Base-by-base conservation (phyloP, 2,113 vertebrate genomes). In the Platycercus adscitus region DNA sequence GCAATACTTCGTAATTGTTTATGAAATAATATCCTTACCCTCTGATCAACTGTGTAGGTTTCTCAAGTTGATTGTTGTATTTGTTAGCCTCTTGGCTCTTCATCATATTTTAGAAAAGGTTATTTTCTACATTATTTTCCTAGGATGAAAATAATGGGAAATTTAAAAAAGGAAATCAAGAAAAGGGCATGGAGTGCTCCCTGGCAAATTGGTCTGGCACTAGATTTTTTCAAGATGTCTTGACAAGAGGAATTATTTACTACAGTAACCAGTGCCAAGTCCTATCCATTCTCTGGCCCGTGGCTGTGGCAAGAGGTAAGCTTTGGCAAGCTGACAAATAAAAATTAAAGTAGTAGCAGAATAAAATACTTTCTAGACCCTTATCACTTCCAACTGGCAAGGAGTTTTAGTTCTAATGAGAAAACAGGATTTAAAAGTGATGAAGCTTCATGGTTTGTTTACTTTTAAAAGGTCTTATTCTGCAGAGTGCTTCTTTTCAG, bases 321-420 rank as follows among this genome's bases (percentile, higher is more conserved):
- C 33, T 84, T 97, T 95, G 94, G 95, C 79, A 96, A 82, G 53
- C 9, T 29, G 65, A 92, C 95, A 96, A 96, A 91, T 81, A 87
- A 92, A 96, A 96, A 96, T 96, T 96, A 93, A 96, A 95, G 78
- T 70, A 92, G 68, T 71, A 92, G 58, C 39, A 81, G 50, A 80
- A 80, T 24, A 96, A 94, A 94, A 71, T 94, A 66, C 69, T 93
- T 90, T 87, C 58, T 84, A 81, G 81, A 86, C 39, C 60, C 43
- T 95, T 96, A 75, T 90, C 78, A 91, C 68, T 93, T 93, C 88
- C 94, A 91, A 33, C 82, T 96, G 97, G 95, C 95, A 97, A 94
- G 28, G 37, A 92, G 20, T 49, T 84, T n/a, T 61, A 92, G 46
- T 89, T 72, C 50, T 95, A 93, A 97, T 94, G 84, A 96, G 79